Base-by-base conservation (phyloP, 2,797 vertebrate species). In the Myotis pilosus region DNA sequence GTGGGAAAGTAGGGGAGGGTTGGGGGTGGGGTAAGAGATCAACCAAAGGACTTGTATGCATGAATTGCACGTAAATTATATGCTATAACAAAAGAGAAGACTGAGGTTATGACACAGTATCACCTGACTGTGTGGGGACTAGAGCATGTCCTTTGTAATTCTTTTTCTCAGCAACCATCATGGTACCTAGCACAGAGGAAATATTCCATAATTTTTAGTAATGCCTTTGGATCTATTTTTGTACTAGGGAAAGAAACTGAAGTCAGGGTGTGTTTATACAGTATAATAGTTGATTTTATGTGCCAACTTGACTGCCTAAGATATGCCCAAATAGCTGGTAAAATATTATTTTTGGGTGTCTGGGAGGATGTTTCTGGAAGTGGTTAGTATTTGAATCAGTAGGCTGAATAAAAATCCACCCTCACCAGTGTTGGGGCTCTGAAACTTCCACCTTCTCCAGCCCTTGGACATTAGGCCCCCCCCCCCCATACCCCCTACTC, bases 291-390 rank as follows among this genome's bases (percentile, higher is more conserved):
- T 93, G 55, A 75, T 88, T 88, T 88, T 82, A 80, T 81, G 36
- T 82, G 57, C 80, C 92, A 74, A 30, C 47, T 64, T 66, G 47
- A 66, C 69, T 74, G 30, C 23, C 23, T 66, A 68, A 93, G 78
- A 20, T 44, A 75, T 88, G 38, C 8, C 36, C 38, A 57, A 82
- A 88, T 66, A 82, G 19, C 47, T 75, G 60, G 92, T n/a, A 36
- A 93, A 81, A 66, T 72, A 82, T 90, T 90, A 72, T 75, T 93
- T 88, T 62, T 88, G n/a, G 22, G 9, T 75, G 49, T 71, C 76
- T 82, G 47, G 82, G 55, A 66, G 4, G 36, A 36, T 75, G 76
- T 82, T 82, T 82, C 78, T 82, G 68, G 68, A 75, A 75, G 84
- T 82, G 38, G 66, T 82, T 68, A 68, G 23, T 28, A 47, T 88